phyloP scores from a whole-genome alignment of 2,888 invertebrate species.

The Apomyelois bistriatella region DNA sequence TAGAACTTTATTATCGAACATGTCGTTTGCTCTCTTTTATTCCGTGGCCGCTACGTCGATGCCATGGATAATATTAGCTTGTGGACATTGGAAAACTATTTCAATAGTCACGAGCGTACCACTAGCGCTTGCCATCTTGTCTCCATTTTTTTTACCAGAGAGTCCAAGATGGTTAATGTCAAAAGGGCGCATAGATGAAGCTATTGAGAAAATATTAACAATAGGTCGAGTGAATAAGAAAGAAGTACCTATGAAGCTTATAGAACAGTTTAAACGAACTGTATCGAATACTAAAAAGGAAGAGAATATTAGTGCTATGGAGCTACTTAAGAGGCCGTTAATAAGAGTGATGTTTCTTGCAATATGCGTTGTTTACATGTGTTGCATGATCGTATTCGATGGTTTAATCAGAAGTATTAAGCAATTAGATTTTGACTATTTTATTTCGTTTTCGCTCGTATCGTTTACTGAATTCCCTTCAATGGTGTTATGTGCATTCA shows the following conservation, averaged over 20 bases:
- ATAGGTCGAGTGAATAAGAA: constrained; percentile 51
- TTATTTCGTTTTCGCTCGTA: constrained; percentile 51
- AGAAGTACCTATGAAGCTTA: constrained; percentile 39
- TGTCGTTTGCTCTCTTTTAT: constrained; percentile 51
- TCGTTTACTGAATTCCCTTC: constrained; percentile 54
- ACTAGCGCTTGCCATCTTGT: constrained; percentile 37
- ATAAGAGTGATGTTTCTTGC: constrained; percentile 43
- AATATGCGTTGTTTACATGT: constrained; percentile 45
- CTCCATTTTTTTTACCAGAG: constrained; percentile 49
- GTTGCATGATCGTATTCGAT: constrained; percentile 47
- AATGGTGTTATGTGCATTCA: constrained; percentile 42
- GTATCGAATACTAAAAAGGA: constrained; percentile 27
- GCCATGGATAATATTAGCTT: constrained; percentile 49
- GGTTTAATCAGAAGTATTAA: constrained; percentile 47
- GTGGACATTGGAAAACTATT: constrained; percentile 51
- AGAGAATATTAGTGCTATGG: constrained; percentile 35
- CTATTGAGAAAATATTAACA: constrained; percentile 40
- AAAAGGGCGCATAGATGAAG: constrained; percentile 48
- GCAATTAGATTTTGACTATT: constrained; percentile 47
- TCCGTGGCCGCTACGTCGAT: constrained; percentile 36
- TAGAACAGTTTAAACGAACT: constrained; percentile 43
- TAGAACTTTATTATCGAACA: constrained; percentile 46
- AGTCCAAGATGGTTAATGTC: constrained; percentile 56
- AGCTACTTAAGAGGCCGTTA: constrained; percentile 44
- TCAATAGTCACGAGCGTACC: constrained; percentile 52